Conservation (phyloP, 1,140 invertebrate genomes). For the Drosophila sucinea region DNA sequence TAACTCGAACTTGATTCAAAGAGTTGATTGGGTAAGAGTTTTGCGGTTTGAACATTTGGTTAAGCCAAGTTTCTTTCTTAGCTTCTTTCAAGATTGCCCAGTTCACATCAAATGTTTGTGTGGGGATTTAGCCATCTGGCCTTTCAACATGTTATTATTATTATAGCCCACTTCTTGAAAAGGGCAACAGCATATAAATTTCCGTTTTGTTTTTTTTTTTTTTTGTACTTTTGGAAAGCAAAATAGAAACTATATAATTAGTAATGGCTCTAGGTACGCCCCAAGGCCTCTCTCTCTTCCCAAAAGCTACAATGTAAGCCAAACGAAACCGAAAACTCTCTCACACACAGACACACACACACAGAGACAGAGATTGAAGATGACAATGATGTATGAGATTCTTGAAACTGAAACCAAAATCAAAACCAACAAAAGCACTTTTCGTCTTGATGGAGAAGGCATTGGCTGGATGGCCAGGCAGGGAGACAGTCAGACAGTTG, state of each 20-base stretch:
- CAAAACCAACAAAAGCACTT: slow-evolving; percentile 19
- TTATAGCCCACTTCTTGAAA: slow-evolving; percentile 50
- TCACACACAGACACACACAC: slow-evolving; percentile 16
- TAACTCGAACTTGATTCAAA: not conserved
- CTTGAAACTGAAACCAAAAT: slow-evolving; percentile 58
- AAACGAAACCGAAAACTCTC: slow-evolving; percentile 67
- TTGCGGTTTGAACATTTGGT: not conserved
- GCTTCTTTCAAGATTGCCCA: not conserved
- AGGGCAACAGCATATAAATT: slow-evolving; percentile 39
- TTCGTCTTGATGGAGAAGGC: slow-evolving; percentile 9
- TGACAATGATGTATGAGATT: slow-evolving; percentile 67
- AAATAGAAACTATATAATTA: slow-evolving; percentile 68
- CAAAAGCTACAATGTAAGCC: slow-evolving; percentile 18
- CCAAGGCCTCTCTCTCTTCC: slow-evolving; percentile 33
- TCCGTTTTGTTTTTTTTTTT: slow-evolving; percentile 16
- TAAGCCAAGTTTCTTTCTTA: not conserved
- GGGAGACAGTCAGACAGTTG: not conserved
- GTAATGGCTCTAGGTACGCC: slow-evolving; percentile 61
- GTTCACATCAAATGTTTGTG: slow-evolving; percentile 7
- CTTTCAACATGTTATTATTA: slow-evolving; percentile 43
- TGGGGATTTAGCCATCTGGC: slow-evolving; percentile 26
- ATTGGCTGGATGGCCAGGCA: not conserved
- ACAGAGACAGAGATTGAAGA: slow-evolving; percentile 30
- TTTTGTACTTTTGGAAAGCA: slow-evolving; percentile 46
- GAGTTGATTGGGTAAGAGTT: slow-evolving; percentile 1